phyloP scores from a whole-genome alignment of 2,797 vertebrate genomes.

The Neoniphon sammara region DNA sequence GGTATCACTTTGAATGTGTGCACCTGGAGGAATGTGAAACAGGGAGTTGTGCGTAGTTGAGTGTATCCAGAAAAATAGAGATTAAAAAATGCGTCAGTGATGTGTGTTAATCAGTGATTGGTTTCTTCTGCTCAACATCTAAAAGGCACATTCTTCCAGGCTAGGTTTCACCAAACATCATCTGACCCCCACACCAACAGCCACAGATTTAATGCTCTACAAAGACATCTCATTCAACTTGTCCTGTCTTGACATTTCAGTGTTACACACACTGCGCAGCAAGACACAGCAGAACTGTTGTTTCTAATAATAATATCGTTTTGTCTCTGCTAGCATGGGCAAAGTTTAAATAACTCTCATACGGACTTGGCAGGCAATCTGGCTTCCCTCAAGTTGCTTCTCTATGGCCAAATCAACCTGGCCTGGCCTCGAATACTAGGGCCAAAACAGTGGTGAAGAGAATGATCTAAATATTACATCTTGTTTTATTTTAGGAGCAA shows the following conservation, averaged over 20 bases:
- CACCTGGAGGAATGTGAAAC: no score
- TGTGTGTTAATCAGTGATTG: not conserved
- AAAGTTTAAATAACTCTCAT: slow-evolving; percentile 10
- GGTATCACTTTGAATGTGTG: no score
- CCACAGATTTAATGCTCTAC: not conserved
- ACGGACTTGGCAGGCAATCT: not conserved
- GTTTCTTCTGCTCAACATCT: not conserved
- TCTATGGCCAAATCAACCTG: not conserved
- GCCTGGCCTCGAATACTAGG: not conserved
- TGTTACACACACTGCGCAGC: slow-evolving; percentile 1
- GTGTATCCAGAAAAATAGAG: not conserved
- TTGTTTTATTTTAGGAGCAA: slow-evolving; percentile 21
- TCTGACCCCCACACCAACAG: no score
- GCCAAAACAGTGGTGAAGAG: slow-evolving; percentile 17
- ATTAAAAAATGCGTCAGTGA: not conserved
- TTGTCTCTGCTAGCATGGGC: slow-evolving; percentile 13
- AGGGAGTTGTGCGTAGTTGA: no score
- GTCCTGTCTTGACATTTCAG: slow-evolving; percentile 10
- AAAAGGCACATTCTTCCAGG: no score
- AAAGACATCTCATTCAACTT: slow-evolving; percentile 10
- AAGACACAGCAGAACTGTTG: slow-evolving; percentile 10
- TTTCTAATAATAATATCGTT: slow-evolving; percentile 7
- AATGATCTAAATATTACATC: slow-evolving; percentile 12
- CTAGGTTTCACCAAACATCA: no score
- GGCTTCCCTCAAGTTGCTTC: slow-evolving; percentile 16